Evolutionary conservation across 1,140 invertebrate genomes (phyloP).

Genomic region (Argopecten irradians): DNA sequence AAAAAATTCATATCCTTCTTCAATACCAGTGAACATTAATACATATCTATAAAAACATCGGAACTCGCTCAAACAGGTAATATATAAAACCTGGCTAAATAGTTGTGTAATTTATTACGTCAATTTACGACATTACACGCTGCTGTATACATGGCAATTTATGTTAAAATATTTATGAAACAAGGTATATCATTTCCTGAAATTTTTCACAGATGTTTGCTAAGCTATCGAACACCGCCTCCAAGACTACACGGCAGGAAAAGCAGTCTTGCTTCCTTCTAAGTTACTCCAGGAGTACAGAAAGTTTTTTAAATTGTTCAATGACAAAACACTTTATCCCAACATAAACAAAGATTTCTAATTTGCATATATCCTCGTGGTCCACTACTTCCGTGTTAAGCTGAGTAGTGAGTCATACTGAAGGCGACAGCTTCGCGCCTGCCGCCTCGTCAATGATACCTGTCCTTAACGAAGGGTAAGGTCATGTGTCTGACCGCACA

Average conservation of each 20-base stretch:
- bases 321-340: background rate
- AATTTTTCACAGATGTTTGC: background rate
- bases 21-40: background rate
- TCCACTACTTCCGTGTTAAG: background rate
- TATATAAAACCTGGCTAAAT: background rate
- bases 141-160: conserved; percentile 8
- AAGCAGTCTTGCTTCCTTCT: background rate
- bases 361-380: background rate
- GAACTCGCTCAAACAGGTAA: background rate
- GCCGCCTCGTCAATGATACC: background rate
- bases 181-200: background rate
- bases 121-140: background rate
- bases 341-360: background rate
- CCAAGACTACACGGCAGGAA: background rate
- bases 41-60: background rate
- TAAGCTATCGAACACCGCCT: background rate
- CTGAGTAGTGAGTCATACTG: background rate
- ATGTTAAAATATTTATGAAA: background rate
- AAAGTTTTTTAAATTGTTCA: background rate
- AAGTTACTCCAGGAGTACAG: background rate
- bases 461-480: conserved; percentile 20
- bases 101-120: background rate
- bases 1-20: background rate
- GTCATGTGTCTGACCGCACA: background rate
- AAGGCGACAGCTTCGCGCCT: background rate